Conservation (phyloP, 1,140 invertebrate genomes). For the Drosophila sproati region DNA sequence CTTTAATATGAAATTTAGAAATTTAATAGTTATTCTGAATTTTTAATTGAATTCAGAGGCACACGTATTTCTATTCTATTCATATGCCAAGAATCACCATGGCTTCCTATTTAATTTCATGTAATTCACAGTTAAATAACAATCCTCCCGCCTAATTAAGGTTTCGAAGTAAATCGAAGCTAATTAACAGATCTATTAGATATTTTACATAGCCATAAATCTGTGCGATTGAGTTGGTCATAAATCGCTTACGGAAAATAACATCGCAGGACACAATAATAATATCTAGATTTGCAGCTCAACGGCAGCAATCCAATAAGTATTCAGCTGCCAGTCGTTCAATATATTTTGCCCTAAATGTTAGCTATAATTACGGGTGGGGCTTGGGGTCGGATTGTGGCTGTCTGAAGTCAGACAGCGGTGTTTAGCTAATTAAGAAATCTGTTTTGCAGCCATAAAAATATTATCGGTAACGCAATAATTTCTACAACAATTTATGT, state of each 20-base stretch:
- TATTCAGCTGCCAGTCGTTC: not conserved
- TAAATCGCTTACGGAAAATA: conserved; percentile 54
- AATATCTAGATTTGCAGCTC: conserved; percentile 7
- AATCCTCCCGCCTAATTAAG: not conserved
- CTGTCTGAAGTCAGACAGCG: conserved; percentile 9
- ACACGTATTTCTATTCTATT: not conserved
- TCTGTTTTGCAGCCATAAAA: conserved; percentile 67
- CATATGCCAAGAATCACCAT: not conserved
- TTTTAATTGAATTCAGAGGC: not conserved
- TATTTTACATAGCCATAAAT: conserved; percentile 55
- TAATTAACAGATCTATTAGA: conserved; percentile 29
- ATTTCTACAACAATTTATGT: conserved; percentile 49
- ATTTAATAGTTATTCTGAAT: not conserved
- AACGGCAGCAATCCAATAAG: conserved; percentile 13
- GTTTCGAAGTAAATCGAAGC: conserved; percentile 57
- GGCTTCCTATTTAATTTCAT: not conserved
- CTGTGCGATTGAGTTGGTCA: conserved; percentile 49
- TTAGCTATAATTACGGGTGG: conserved; percentile 36
- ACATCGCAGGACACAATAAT: conserved; percentile 35
- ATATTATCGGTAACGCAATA: conserved; percentile 72
- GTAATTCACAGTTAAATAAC: not conserved
- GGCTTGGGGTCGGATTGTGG: conserved; percentile 38
- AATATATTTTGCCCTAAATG: conserved; percentile 12
- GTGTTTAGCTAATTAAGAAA: conserved; percentile 72
- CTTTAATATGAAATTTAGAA: not conserved